These are phyloP conservation scores for Crambe crambe DNA, from an alignment of 37 sponge, comb jelly and placozoan genomes.

Conservation along the genomic window DNA sequence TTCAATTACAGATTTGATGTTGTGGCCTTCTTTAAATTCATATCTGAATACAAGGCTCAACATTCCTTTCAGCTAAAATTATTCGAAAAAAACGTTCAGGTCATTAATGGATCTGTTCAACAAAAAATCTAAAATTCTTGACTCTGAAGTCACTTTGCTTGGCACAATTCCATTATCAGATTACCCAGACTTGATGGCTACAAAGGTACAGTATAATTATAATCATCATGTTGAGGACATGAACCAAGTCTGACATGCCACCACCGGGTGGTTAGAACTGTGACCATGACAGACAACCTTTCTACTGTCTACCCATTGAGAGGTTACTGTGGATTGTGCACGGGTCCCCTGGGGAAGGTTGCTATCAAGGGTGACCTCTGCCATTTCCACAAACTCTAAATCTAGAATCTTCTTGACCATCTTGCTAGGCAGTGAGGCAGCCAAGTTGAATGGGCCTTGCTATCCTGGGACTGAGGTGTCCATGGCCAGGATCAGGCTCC, in stretches of 20 bases:
- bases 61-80: not conserved
- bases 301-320: no score
- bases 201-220: not conserved
- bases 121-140: not conserved
- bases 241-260: not conserved
- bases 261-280: not conserved
- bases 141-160: not conserved
- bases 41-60: not conserved
- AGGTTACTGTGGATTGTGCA: no score
- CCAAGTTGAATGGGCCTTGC: no score
- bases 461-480: no score
- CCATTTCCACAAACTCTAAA: no score
- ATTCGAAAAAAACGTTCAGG: not conserved
- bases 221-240: not conserved
- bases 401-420: no score
- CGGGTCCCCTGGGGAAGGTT: no score
- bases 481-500: no score
- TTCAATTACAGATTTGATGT: not conserved
- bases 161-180: no score
- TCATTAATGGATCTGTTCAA: not conserved
- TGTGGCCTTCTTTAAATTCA: not conserved
- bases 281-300: no score
- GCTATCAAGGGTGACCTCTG: no score
- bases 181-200: not conserved
- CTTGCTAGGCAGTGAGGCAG: no score